Conservation (phyloP, 1,140 invertebrate genomes). For the Drosophila melanica region DNA sequence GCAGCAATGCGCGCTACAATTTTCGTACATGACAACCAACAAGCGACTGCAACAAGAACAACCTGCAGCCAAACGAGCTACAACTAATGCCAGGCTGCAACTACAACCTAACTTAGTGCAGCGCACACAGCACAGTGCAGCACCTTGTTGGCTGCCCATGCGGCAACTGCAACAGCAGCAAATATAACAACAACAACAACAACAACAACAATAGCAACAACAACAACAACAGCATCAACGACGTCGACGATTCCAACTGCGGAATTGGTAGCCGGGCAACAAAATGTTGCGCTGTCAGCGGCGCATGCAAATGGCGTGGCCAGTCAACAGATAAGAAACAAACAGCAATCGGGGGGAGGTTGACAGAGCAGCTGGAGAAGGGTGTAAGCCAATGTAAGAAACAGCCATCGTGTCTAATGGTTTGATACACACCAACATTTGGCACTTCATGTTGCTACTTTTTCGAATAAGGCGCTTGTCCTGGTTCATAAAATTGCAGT, state of each 20-base stretch:
- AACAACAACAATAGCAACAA: neutral
- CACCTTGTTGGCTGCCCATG: conserved; percentile 32
- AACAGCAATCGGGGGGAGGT: conserved; percentile 18
- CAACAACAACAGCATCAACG: conserved; percentile 12
- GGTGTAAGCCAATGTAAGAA: conserved; percentile 48
- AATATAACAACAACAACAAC: neutral
- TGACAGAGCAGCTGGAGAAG: conserved; percentile 15
- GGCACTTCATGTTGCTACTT: conserved; percentile 62
- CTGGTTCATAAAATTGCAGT: conserved; percentile 25
- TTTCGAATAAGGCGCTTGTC: conserved; percentile 47
- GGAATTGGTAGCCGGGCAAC: conserved; percentile 77
- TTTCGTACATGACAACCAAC: conserved; percentile 80
- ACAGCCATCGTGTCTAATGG: conserved; percentile 68
- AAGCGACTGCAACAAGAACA: conserved; percentile 76
- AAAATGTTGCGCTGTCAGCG: conserved; percentile 80
- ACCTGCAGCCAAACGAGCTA: conserved; percentile 69
- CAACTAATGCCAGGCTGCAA: conserved; percentile 47
- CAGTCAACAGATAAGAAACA: conserved; percentile 56
- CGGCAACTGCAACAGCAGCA: conserved; percentile 35
- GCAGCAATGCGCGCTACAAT: conserved; percentile 81
- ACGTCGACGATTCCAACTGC: conserved; percentile 43
- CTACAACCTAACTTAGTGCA: conserved; percentile 66
- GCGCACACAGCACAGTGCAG: conserved; percentile 14
- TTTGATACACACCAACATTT: conserved; percentile 55
- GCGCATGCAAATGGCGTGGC: conserved; percentile 74